Base-by-base conservation (phyloP, 23 tunicate species). In the Diplosoma virens region DNA sequence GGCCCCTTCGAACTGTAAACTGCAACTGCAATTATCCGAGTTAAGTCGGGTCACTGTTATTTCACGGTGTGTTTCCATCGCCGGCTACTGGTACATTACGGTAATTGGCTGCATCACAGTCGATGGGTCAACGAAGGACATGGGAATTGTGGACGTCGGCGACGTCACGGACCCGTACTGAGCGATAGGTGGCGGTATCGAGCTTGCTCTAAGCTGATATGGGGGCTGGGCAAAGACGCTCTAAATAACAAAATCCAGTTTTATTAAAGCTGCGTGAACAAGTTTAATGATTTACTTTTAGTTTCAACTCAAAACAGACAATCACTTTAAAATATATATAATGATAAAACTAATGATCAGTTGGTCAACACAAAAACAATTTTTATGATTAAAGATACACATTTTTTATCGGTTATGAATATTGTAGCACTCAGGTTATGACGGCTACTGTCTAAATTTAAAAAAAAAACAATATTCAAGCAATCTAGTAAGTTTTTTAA, bases 71-170 rank as follows among this genome's bases (percentile, higher is more conserved):
- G n/a, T n/a, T 7, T 41, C 11, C 50, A 41, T 14, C 50, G 14
- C 21, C 17, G 17, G 34, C 82, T 75, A 92, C 77, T 92, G 97
- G 59, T 85, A 92, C 92, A 85, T 85, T 0, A 92, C 97, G 0
- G 97, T 81, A 27, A 92, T 92, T 27, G 97, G 97, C 46, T 92
- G 97, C 86, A 86, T 85, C 75, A 92, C 76, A 1, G 52, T 54
- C 32, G 80, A 41, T 3, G 95, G 95, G 36, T 92, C 97, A 50
- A 92, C 56, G 59, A 92, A 79, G 1, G 91, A 67, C 72, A 92
- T 47, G 4, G 92, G 97, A 2, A 73, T 65, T 11, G 90, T 83
- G 3, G 97, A 86, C 2, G 87, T 69, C 2, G 97, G 92, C 16
- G 97, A 73, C 29, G 97, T 80, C 21, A 82, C 97, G 45, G 90